Conservation (phyloP, 2,113 vertebrate species). For the Clinocottus analis region DNA sequence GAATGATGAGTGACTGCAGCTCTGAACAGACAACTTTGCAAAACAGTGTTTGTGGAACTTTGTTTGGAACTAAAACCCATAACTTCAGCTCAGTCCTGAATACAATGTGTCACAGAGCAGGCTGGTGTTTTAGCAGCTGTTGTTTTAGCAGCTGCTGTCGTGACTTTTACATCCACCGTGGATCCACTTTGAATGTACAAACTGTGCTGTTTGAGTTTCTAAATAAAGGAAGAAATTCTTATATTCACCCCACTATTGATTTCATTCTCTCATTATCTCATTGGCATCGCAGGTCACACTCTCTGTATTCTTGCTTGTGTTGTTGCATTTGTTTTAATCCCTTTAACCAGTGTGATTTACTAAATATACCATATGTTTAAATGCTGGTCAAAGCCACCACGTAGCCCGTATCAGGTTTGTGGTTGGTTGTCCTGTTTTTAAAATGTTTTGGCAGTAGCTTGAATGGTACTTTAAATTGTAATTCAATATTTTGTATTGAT, state of each 20-base stretch:
- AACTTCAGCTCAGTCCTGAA: not conserved
- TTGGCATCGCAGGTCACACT: not conserved
- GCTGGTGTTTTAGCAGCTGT: rapidly evolving
- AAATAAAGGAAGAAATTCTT: not conserved
- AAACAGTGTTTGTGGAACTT: slow-evolving; percentile 1
- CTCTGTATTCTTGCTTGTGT: not conserved
- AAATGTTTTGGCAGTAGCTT: not conserved
- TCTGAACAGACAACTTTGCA: not conserved
- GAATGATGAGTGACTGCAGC: slow-evolving; percentile 30
- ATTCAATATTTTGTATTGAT: not conserved
- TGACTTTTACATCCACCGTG: not conserved
- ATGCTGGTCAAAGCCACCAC: not conserved
- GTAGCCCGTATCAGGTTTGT: not conserved
- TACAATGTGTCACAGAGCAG: not conserved
- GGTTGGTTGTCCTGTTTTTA: not conserved
- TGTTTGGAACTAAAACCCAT: slow-evolving; percentile 4
- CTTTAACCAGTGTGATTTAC: not conserved
- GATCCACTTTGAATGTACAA: not conserved
- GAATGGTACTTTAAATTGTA: not conserved
- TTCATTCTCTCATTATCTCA: too few relatives aligned
- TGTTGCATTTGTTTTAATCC: not conserved
- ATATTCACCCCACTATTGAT: not conserved
- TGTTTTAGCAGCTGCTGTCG: not conserved
- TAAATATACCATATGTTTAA: not conserved
- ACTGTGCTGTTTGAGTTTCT: not conserved